phyloP scores from a whole-genome alignment of 30 jellyfish, hydroid and myxozoan genomes.

The Hydra vulgaris region DNA sequence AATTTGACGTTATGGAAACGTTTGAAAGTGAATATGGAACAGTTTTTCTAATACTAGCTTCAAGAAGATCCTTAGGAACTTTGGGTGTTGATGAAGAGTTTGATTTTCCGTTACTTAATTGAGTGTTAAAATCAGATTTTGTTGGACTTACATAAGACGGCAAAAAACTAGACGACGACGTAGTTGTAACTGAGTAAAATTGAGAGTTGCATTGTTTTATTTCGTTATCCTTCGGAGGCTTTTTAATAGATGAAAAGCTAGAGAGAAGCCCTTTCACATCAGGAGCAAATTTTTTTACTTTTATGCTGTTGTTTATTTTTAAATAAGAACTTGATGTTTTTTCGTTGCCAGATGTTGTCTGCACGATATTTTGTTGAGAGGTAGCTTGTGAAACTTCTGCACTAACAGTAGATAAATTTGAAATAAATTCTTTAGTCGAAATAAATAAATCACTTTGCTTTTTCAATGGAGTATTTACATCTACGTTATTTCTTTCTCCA shows the following conservation, averaged over 20 bases:
- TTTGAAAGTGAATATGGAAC: neutral
- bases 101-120: neutral
- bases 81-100: neutral
- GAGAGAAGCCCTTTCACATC: neutral
- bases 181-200: neutral
- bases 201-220: neutral
- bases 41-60: neutral
- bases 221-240: neutral
- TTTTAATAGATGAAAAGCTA: neutral
- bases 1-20: neutral
- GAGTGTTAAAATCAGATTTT: neutral
- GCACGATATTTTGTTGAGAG: neutral
- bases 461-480: neutral
- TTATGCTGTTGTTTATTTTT: neutral
- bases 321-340: neutral
- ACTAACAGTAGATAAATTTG: neutral
- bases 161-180: neutral
- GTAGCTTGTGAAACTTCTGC: neutral
- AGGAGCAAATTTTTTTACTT: neutral
- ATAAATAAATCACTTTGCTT: neutral
- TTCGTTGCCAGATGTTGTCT: neutral
- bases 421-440: neutral
- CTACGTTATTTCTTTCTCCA: neutral
- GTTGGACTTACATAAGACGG: neutral
- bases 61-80: neutral